Evolutionary conservation across 2,113 vertebrate species (phyloP).

Genomic region (Nothoprocta perdicaria): DNA sequence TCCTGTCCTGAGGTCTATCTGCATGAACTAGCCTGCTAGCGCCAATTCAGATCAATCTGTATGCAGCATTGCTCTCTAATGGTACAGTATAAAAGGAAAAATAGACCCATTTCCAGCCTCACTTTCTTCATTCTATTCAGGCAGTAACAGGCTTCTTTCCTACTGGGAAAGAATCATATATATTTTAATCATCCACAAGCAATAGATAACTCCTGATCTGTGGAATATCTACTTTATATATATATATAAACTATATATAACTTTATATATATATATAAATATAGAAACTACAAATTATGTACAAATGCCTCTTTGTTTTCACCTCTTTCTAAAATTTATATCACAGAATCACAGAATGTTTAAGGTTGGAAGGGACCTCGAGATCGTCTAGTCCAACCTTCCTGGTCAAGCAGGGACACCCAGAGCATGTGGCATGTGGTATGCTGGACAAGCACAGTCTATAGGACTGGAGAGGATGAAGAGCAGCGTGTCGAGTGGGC

Average conservation of each 20-base stretch:
- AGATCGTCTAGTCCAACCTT: too few species aligned
- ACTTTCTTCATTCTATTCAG: neutral
- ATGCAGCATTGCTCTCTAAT: too few species aligned
- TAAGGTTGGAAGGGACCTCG: too few species aligned
- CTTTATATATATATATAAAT: too few species aligned
- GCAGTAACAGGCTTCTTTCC: neutral
- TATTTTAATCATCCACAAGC: neutral
- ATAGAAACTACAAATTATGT: too few species aligned
- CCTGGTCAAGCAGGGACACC: fast-evolving
- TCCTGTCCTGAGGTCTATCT: neutral
- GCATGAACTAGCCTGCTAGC: neutral
- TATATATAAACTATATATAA: too few species aligned
- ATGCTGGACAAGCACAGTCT: too few species aligned
- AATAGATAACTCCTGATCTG: neutral
- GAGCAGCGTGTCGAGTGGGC: too few species aligned
- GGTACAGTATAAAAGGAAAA: neutral
- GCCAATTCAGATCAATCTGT: fast-evolving
- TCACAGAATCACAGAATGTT: too few species aligned
- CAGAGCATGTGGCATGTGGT: neutral
- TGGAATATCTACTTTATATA: neutral
- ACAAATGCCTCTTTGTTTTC: neutral
- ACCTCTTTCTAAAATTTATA: neutral
- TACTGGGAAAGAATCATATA: neutral
- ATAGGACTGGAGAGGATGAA: too few species aligned
- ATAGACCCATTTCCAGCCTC: neutral